Evolutionary conservation across 2,113 vertebrate genomes (phyloP).

Genomic region (Andinoacara biseriatus): DNA sequence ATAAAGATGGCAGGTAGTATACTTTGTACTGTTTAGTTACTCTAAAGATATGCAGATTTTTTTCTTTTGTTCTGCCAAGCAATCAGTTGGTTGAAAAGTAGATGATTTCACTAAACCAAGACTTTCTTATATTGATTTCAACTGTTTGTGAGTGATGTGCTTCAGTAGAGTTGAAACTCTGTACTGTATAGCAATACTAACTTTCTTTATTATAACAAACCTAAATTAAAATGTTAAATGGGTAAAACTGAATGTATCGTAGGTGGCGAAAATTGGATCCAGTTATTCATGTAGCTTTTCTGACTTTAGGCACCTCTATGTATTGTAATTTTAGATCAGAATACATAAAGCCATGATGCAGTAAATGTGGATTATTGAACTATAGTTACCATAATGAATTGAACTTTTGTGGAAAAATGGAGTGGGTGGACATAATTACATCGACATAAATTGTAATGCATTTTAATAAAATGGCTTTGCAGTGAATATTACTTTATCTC

Average conservation of each 20-base stretch:
- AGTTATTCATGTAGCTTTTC: neutral
- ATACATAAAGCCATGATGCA: neutral
- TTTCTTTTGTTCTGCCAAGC: neutral
- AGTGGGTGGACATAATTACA: neutral
- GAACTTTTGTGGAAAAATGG: neutral
- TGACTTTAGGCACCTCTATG: neutral
- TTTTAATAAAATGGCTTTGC: neutral
- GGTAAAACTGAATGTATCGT: neutral
- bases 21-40: neutral
- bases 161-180: neutral
- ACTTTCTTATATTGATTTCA: neutral
- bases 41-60: too few relatives aligned
- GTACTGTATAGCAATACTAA: neutral
- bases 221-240: neutral
- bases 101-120: neutral
- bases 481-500: neutral
- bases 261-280: neutral
- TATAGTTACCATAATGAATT: neutral
- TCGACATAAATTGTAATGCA: slow-evolving; percentile 1
- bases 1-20: neutral
- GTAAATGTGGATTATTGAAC: slow-evolving; percentile 2
- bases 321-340: neutral
- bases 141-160: neutral
- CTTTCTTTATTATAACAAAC: neutral
- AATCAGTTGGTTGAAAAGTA: neutral